A percentile compares a stretch with the other conserved stretches of the same genome.
Conservation (phyloP, 2,797 vertebrate species). For the Avahi laniger region DNA sequence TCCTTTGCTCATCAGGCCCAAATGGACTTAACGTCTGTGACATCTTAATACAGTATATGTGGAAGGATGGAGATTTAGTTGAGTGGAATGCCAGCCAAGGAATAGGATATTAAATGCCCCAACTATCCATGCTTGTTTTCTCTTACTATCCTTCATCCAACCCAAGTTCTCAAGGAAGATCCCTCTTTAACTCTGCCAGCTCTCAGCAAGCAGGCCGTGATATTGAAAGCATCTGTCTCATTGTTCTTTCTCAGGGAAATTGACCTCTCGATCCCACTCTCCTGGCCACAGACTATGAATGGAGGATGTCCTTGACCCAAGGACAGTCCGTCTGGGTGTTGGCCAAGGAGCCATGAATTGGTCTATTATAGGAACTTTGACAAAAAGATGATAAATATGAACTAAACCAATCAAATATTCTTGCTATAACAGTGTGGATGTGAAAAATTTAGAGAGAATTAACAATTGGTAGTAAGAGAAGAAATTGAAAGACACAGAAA, state of each 20-base stretch:
- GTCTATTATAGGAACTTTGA: neutral
- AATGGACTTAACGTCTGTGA: neutral
- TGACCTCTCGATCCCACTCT: neutral
- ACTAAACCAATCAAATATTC: neutral
- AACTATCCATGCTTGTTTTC: neutral
- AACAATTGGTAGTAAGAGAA: neutral
- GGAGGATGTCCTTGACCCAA: neutral
- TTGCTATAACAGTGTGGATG: neutral
- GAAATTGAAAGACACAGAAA: neutral
- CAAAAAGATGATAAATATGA: neutral
- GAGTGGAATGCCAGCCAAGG: neutral
- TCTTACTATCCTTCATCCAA: slow-evolving; percentile 1
- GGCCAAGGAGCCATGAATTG: neutral
- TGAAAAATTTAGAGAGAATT: neutral
- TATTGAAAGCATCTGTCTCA: neutral
- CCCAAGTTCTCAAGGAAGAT: neutral
- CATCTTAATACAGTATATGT: neutral
- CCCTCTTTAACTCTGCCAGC: neutral
- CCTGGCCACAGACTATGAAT: neutral
- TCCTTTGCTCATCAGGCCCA: neutral
- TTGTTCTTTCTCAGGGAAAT: neutral
- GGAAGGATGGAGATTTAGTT: neutral
- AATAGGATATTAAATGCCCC: neutral
- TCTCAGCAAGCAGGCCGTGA: neutral
- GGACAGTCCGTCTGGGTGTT: neutral